A percentile compares a stretch with the other conserved stretches of the same genome.
Evolutionary conservation across 2,113 vertebrate genomes (phyloP).

Genomic region (Abramis brama): DNA sequence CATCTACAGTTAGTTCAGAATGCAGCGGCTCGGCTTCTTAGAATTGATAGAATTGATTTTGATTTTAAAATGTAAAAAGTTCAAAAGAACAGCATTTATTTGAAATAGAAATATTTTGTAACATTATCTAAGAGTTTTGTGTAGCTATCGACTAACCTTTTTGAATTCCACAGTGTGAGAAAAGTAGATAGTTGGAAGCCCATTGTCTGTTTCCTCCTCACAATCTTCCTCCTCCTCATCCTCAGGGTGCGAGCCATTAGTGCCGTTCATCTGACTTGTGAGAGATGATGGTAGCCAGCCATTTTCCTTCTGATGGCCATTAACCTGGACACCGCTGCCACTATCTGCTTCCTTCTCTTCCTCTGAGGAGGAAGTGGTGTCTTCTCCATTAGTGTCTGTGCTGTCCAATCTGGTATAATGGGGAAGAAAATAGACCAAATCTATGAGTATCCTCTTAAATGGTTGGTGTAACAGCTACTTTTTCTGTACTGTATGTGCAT

Average conservation of each 20-base stretch:
- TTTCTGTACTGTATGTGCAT: not conserved
- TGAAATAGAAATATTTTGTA: not conserved
- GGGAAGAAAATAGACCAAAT: not conserved
- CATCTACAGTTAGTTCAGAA: too few species aligned
- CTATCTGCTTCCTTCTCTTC: conserved; percentile 83
- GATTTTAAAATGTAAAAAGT: too few species aligned
- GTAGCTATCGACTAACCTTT: conserved; percentile 73
- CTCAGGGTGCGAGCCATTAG: conserved; percentile 18
- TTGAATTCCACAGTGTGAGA: conserved; percentile 94
- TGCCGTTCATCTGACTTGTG: conserved; percentile 50
- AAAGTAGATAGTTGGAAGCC: conserved; percentile 92
- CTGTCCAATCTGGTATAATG: conserved; percentile 62
- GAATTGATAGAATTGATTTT: too few species aligned
- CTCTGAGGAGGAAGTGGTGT: conserved; percentile 83
- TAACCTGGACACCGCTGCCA: conserved; percentile 54
- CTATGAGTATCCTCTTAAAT: not conserved
- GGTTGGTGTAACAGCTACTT: not conserved
- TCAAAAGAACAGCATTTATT: too few species aligned
- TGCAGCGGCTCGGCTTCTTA: too few species aligned
- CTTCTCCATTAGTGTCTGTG: conserved; percentile 79
- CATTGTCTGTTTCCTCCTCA: conserved; percentile 70
- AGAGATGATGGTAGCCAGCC: conserved; percentile 49
- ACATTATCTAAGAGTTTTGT: not conserved
- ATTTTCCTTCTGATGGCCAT: conserved; percentile 66
- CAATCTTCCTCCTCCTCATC: conserved; percentile 61